phyloP scores from a whole-genome alignment of 2,113 vertebrate genomes.

The Trematocara macrostoma region DNA sequence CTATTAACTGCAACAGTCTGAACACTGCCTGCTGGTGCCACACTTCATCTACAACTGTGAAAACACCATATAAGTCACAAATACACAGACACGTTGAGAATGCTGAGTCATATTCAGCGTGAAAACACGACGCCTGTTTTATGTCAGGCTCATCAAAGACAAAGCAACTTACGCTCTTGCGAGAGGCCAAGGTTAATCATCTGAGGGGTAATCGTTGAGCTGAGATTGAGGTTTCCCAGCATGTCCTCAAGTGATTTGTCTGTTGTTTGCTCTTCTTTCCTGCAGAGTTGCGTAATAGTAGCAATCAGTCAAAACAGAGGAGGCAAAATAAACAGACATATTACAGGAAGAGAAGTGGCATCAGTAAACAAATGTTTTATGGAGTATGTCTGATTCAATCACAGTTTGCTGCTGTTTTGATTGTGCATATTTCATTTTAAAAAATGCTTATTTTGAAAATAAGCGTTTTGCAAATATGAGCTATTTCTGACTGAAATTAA shows the following conservation, averaged over 20 bases:
- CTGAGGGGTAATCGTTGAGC: constrained; percentile 73
- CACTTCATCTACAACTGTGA: constrained; percentile 85
- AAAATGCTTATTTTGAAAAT: neutral
- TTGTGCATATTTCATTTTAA: neutral
- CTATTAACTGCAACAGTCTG: constrained; percentile 88
- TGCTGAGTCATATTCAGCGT: neutral
- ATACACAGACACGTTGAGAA: neutral
- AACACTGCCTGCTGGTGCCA: constrained; percentile 92
- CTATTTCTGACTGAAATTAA: neutral
- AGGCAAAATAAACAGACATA: neutral
- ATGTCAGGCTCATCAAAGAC: neutral
- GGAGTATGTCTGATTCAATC: neutral
- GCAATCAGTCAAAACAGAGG: constrained; percentile 26
- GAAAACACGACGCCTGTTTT: neutral
- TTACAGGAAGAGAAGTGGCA: neutral
- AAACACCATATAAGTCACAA: neutral
- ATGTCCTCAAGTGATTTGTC: constrained; percentile 83
- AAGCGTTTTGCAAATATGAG: neutral
- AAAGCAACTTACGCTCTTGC: constrained; percentile 73
- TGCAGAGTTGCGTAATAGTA: constrained; percentile 54
- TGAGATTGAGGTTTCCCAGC: constrained; percentile 85
- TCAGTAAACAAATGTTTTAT: neutral
- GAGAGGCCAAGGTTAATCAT: constrained; percentile 80
- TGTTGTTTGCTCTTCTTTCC: constrained; percentile 73
- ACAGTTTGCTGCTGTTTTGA: neutral